Evolutionary conservation across 2,797 vertebrate genomes (phyloP).

Genomic region (Takifugu rubripes): DNA sequence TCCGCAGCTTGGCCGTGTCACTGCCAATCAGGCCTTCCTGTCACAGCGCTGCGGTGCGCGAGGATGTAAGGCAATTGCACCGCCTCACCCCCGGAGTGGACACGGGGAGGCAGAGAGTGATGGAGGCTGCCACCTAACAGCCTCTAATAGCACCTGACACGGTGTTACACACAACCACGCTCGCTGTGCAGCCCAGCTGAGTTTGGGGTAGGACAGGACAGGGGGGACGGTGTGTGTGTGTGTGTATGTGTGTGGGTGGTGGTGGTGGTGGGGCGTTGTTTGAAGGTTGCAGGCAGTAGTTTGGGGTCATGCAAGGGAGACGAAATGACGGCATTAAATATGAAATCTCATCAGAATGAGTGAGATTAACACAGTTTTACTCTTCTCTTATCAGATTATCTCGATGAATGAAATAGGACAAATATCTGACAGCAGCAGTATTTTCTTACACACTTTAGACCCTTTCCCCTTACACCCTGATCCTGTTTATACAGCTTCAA

Average conservation of each 20-base stretch:
- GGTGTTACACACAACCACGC: constrained; percentile 69
- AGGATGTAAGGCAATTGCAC: constrained; percentile 73
- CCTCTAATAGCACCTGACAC: constrained; percentile 79
- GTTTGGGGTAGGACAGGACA: constrained; percentile 62
- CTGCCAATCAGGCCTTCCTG: constrained; percentile 77
- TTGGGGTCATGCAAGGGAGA: constrained; percentile 35
- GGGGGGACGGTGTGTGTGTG: constrained; percentile 7
- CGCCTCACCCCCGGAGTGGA: constrained; percentile 73
- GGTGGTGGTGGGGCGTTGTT: constrained; percentile 8
- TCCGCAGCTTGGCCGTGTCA: constrained; percentile 69
- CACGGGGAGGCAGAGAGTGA: constrained; percentile 72
- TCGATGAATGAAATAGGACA: constrained; percentile 13
- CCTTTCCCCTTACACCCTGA: constrained; percentile 3
- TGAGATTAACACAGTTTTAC: constrained; percentile 28
- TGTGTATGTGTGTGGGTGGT: too few relatives aligned
- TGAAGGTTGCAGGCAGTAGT: constrained; percentile 18
- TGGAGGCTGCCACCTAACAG: constrained; percentile 77
- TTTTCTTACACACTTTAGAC: constrained; percentile 19
- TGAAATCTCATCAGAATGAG: constrained; percentile 11
- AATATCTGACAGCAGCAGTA: constrained; percentile 1
- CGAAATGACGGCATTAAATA: constrained; percentile 30
- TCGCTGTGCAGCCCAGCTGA: constrained; percentile 70
- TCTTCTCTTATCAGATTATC: constrained; percentile 20
- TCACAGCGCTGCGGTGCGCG: constrained; percentile 60
- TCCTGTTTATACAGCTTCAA: constrained; percentile 19